Base-by-base conservation (phyloP, 2,797 vertebrate species). In the Paedocypris micromegethes region DNA sequence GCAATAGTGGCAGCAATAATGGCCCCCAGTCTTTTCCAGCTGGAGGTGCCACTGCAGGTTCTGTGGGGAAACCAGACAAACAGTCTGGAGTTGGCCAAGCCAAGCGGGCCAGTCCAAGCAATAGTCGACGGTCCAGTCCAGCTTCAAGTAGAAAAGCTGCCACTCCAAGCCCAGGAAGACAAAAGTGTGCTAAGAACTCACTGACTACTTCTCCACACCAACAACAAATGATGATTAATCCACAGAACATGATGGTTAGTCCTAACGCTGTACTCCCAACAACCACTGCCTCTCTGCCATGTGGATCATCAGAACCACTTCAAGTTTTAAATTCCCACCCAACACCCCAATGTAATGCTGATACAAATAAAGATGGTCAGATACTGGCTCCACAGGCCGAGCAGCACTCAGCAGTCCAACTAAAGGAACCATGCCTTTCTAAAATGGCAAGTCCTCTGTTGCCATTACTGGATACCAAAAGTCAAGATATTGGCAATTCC, bases 81-180 rank as follows among this genome's bases (percentile, higher is more conserved):
- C 93, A 92, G 62, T 74, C 90, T 73, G 92, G 80, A 46, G 72
- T 84, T 62, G 89, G 88, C 67, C 92, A 90, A 80, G 86, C 88
- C 56, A 98, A 97, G 81, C 89, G 94, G 72, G 92, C 93, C 62
- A 98, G 94, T 88, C 95, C 97, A 59, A 97, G 96, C 85, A 98
- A 90, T 75, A 97, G 93, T 80, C 92, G 94, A 49, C 90, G 94
- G 72, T 95, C 94, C 67, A 98, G 95, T 84, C 95, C 96, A 78
- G 94, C 93, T 9, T 93, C 94, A 56, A 94, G 92, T 72, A 92
- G 93, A 75, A 99, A 99, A 83, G 90, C 93, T n/a, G 92, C 95
- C 37, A 93, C 94, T 45, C 95, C 95, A 61, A 98, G 95, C 84
- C 94, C 96, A 71, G 94, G 95, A 63, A 92, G 95, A 78, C 95